phyloP scores from a whole-genome alignment of 2,113 vertebrate genomes.

The Sorex fumeus region DNA sequence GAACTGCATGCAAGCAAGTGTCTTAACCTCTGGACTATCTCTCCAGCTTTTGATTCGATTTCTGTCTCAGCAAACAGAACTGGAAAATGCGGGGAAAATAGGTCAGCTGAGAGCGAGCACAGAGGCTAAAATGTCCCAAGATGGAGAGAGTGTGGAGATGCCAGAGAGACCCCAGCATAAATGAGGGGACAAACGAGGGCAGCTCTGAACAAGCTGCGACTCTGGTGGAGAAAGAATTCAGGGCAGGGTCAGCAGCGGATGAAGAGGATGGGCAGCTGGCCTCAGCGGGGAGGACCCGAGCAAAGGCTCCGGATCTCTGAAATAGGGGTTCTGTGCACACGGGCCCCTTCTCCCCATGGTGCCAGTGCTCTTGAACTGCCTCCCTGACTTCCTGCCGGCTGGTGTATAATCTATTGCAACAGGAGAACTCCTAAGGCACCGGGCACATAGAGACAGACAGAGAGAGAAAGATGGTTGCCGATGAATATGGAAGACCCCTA shows the following conservation, averaged over 20 bases:
- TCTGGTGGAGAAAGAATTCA: accelerated
- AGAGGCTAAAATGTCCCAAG: neutral
- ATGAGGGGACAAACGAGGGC: neutral
- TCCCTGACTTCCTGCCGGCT: neutral
- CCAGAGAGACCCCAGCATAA: neutral
- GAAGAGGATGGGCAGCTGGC: neutral
- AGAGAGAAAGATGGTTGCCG: neutral
- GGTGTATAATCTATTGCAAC: neutral
- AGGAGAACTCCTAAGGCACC: neutral
- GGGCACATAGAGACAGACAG: neutral
- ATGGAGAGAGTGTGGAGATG: neutral
- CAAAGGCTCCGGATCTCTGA: too few species aligned
- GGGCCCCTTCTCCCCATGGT: neutral
- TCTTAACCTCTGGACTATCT: too few species aligned
- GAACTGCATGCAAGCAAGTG: too few species aligned
- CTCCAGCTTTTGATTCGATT: too few species aligned
- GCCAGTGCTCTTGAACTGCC: neutral
- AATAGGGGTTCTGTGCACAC: neutral
- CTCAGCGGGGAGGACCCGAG: too few species aligned
- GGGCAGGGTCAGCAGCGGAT: neutral
- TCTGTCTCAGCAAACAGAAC: slow-evolving; percentile 32
- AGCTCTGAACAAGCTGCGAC: neutral
- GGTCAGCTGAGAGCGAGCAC: neutral
- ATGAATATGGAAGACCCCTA: neutral
- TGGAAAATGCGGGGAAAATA: neutral